Conservation (phyloP, 2,113 vertebrate genomes). For the Rhinoderma darwinii region DNA sequence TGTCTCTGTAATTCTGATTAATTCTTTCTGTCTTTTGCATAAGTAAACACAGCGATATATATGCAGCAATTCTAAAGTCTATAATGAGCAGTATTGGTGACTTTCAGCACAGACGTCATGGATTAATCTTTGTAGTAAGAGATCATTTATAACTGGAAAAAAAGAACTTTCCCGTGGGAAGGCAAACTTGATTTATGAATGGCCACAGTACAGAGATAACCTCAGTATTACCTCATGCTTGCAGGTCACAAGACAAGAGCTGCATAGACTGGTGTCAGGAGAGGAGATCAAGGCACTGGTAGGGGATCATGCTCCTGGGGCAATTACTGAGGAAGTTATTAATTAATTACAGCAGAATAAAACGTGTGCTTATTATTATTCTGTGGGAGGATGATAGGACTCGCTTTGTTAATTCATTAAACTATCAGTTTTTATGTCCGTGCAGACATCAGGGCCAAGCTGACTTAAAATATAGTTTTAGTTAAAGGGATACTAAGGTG, state of each 20-base stretch:
- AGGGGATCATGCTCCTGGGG: background rate
- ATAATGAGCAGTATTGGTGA: background rate
- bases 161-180: conserved; percentile 33
- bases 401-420: background rate
- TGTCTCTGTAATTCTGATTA: background rate
- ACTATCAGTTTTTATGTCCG: background rate
- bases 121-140: conserved; percentile 3
- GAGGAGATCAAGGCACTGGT: conserved; percentile 3
- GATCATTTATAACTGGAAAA: conserved; percentile 3
- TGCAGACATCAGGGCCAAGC: background rate
- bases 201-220: background rate
- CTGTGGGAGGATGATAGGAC: background rate
- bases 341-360: background rate
- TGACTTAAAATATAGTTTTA: background rate
- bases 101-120: background rate
- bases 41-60: background rate
- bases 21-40: background rate
- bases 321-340: conserved; percentile 23
- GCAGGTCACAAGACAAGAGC: background rate
- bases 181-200: conserved; percentile 9
- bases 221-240: conserved; percentile 9
- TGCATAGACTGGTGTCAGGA: conserved; percentile 9
- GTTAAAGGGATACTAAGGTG: background rate
- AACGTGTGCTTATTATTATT: background rate
- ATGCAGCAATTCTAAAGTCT: background rate